These are phyloP conservation scores for Pachycephala philippinensis DNA, from an alignment of 2,113 vertebrate species.

Conservation along the genomic window DNA sequence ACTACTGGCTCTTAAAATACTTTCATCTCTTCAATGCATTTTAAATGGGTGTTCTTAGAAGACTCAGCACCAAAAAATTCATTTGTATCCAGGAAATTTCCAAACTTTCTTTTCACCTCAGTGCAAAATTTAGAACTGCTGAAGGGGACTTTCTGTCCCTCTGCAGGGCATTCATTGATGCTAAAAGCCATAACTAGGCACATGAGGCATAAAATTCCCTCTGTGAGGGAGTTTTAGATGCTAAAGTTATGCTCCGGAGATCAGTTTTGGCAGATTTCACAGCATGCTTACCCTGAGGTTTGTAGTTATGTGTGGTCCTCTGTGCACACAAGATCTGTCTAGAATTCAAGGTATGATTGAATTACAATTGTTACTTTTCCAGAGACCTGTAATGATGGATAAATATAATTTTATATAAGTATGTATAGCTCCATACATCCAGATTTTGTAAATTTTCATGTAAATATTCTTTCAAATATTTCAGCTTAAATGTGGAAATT, in stretches of 20 bases:
- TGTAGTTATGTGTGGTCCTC: neutral
- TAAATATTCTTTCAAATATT: constrained; percentile 41
- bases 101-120: neutral
- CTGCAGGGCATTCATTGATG: neutral
- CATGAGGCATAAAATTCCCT: neutral
- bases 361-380: constrained; percentile 27
- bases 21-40: neutral
- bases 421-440: neutral
- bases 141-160: neutral
- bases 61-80: neutral
- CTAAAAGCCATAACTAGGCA: neutral
- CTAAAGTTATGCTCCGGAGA: neutral
- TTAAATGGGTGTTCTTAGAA: neutral
- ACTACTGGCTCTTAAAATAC: neutral
- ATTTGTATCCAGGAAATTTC: neutral
- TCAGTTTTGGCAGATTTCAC: neutral
- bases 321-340: neutral
- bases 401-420: constrained; percentile 58
- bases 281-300: neutral
- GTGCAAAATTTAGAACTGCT: neutral
- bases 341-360: constrained; percentile 73
- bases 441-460: constrained; percentile 5
- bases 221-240: neutral
- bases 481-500: constrained; percentile 60
- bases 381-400: constrained; percentile 68